phyloP scores from a whole-genome alignment of 1,140 invertebrate genomes.

The Brachionus angularis region DNA sequence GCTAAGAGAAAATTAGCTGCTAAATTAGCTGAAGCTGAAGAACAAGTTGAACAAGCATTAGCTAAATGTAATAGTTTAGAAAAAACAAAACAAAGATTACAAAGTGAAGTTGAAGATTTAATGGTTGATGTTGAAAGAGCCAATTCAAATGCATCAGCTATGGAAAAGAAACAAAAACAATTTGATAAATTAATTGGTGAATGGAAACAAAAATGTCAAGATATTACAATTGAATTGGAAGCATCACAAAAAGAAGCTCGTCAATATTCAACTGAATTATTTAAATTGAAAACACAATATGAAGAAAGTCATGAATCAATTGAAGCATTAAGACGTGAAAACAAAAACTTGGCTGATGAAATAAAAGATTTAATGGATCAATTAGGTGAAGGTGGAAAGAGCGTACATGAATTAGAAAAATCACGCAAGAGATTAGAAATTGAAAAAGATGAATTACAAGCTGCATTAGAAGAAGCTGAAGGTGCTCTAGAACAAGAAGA shows the following conservation, averaged over 20 bases:
- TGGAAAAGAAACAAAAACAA: constrained; percentile 99
- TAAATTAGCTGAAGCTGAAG: constrained; percentile 91
- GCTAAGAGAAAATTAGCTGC: constrained; percentile 93
- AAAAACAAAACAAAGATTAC: constrained; percentile 91
- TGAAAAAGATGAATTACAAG: constrained; percentile 97
- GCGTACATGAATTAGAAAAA: constrained; percentile 96
- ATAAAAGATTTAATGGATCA: constrained; percentile 84
- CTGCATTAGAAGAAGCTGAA: constrained; percentile 96
- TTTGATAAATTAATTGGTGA: constrained; percentile 99
- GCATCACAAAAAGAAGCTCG: constrained; percentile 97
- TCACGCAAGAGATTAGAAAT: constrained; percentile 92
- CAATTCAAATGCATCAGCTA: constrained; percentile 72
- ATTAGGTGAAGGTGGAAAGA: constrained; percentile 85
- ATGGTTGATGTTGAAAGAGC: constrained; percentile 91
- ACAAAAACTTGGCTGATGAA: constrained; percentile 88
- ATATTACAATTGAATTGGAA: constrained; percentile 91
- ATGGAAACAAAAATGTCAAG: constrained; percentile 99
- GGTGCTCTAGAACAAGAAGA: constrained; percentile 84
- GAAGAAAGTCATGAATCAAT: constrained; percentile 92
- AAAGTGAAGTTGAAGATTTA: constrained; percentile 94
- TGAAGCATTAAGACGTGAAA: constrained; percentile 93
- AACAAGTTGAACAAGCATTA: constrained; percentile 73
- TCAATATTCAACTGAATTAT: constrained; percentile 97
- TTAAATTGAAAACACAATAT: constrained; percentile 93
- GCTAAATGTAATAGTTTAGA: constrained; percentile 90